Evolutionary conservation across 2,113 vertebrate species (phyloP).

Genomic region (Perccottus glenii): DNA sequence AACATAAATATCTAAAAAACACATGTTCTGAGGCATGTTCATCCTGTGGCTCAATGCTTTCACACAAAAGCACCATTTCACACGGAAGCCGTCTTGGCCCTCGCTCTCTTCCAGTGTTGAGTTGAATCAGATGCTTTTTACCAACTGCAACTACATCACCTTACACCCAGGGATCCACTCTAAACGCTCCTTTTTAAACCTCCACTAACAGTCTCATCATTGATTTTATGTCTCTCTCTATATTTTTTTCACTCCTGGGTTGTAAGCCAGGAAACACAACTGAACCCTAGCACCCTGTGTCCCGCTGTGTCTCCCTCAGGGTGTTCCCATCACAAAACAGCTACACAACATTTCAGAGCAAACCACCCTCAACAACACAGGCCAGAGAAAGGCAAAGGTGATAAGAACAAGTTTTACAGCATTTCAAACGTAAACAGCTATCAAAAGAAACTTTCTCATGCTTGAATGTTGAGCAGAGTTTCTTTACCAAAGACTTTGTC

Average conservation of each 20-base stretch:
- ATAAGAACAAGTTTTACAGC: conserved; percentile 68
- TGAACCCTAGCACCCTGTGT: conserved; percentile 77
- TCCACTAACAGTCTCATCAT: conserved; percentile 81
- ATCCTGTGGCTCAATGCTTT: conserved; percentile 51
- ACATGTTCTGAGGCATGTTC: conserved; percentile 49
- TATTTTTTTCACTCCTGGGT: conserved; percentile 65
- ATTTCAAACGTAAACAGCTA: conserved; percentile 74
- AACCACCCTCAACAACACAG: conserved; percentile 71
- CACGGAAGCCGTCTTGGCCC: conserved; percentile 45
- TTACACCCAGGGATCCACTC: conserved; percentile 79
- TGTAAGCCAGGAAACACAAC: conserved; percentile 77
- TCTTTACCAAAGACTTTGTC: conserved; percentile 66
- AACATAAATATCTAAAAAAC: conserved; percentile 52
- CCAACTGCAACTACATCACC: conserved; percentile 75
- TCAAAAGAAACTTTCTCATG: conserved; percentile 70
- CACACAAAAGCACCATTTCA: conserved; percentile 36
- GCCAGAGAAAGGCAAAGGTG: conserved; percentile 77
- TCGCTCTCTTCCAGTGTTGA: conserved; percentile 53
- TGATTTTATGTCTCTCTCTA: conserved; percentile 81
- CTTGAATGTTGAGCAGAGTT: conserved; percentile 62
- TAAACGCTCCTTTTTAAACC: conserved; percentile 80
- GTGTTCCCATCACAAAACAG: conserved; percentile 73
- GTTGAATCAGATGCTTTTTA: conserved; percentile 75
- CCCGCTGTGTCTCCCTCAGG: conserved; percentile 76
- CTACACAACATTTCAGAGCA: conserved; percentile 67